phyloP scores from a whole-genome alignment of 2,888 invertebrate species.

The Keiferia lycopersicella region DNA sequence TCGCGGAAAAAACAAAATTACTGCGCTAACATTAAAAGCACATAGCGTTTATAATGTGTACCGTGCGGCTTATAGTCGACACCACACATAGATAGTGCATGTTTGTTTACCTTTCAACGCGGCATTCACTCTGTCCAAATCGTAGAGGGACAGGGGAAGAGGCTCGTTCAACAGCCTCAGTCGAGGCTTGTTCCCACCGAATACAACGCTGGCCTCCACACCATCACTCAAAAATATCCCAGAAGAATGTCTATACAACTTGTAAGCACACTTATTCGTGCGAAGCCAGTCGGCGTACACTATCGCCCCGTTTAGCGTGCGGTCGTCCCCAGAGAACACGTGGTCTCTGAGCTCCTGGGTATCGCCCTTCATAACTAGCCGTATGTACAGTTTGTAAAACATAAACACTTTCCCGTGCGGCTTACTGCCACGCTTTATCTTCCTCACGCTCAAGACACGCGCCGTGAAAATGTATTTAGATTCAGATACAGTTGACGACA shows the following conservation, averaged over 20 bases:
- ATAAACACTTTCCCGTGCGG: slow-evolving; percentile 69
- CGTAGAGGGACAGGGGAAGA: slow-evolving; percentile 74
- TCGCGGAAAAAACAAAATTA: slow-evolving; percentile 30
- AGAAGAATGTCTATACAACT: slow-evolving; percentile 73
- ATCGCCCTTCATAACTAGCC: slow-evolving; percentile 71
- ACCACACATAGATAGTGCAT: slow-evolving; percentile 63
- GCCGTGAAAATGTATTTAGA: slow-evolving; percentile 79
- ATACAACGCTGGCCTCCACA: slow-evolving; percentile 54
- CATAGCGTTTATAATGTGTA: slow-evolving; percentile 55
- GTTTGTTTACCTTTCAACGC: slow-evolving; percentile 79
- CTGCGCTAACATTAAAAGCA: slow-evolving; percentile 48
- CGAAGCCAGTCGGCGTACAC: slow-evolving; percentile 74
- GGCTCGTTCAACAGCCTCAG: slow-evolving; percentile 75
- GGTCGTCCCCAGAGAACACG: slow-evolving; percentile 67
- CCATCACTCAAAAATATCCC: slow-evolving; percentile 77
- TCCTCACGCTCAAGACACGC: slow-evolving; percentile 72
- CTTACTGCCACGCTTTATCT: slow-evolving; percentile 69
- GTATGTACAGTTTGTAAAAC: slow-evolving; percentile 72
- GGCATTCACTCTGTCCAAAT: slow-evolving; percentile 78
- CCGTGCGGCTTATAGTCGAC: slow-evolving; percentile 55
- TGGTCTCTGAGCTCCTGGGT: slow-evolving; percentile 66
- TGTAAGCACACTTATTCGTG: slow-evolving; percentile 74
- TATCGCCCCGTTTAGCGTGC: slow-evolving; percentile 71
- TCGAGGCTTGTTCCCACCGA: slow-evolving; percentile 57
- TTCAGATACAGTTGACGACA: slow-evolving; percentile 78